Conservation (phyloP, 2,113 vertebrate genomes). For the Tenebrosternarchus preto region DNA sequence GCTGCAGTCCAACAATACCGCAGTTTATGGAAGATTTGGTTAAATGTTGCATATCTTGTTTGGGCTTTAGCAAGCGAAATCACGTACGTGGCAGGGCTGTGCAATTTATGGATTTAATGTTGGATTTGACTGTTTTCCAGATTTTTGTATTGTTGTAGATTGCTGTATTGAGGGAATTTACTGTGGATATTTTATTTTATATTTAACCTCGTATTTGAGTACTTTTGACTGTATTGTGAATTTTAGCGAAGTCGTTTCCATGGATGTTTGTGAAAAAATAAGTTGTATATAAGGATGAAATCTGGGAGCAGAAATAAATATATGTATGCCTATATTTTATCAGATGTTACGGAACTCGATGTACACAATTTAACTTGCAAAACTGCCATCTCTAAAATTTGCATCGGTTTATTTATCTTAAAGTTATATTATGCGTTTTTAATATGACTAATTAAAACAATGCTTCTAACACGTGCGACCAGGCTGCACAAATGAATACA, state of each 20-base stretch:
- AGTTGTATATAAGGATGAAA: not conserved
- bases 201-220: not conserved
- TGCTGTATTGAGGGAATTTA: too few relatives aligned
- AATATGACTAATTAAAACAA: too few relatives aligned
- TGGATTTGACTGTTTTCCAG: not conserved
- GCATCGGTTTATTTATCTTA: not conserved
- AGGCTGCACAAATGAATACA: too few relatives aligned
- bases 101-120: not conserved
- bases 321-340: too few relatives aligned
- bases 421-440: not conserved
- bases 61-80: not conserved
- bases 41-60: constrained; percentile 1
- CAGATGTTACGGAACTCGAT: too few relatives aligned
- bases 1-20: constrained; percentile 43
- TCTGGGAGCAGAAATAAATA: not conserved
- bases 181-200: not conserved
- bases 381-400: too few relatives aligned
- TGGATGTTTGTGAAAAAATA: not conserved
- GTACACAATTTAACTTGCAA: too few relatives aligned
- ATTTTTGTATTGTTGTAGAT: not conserved
- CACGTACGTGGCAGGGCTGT: not conserved
- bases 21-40: constrained; percentile 28
- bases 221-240: not conserved
- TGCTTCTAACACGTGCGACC: too few relatives aligned
- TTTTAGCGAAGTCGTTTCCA: not conserved